A percentile compares a stretch with the other conserved stretches of the same genome.
phyloP scores from a whole-genome alignment of 1,140 invertebrate genomes.

The Eufriesea mexicana region DNA sequence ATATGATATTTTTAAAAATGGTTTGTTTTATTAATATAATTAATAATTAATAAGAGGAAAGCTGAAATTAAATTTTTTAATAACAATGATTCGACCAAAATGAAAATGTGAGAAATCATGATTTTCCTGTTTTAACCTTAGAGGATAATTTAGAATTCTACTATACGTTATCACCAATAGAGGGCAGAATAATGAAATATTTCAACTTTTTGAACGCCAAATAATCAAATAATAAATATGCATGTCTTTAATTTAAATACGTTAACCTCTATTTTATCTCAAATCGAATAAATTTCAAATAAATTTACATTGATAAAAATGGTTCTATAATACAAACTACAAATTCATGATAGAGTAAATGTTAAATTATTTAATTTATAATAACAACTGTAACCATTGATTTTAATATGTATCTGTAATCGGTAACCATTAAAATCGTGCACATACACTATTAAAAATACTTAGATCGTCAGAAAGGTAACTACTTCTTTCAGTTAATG shows the following conservation, averaged over 20 bases:
- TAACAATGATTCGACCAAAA: background rate
- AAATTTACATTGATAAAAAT: background rate
- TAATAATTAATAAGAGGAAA: background rate
- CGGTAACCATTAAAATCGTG: too few relatives aligned
- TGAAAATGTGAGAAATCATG: background rate
- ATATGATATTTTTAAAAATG: background rate
- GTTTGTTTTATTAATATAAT: too few relatives aligned
- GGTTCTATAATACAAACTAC: background rate
- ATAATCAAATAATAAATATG: background rate
- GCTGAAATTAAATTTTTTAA: background rate
- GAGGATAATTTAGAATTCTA: background rate
- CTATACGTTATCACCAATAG: background rate
- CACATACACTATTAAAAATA: background rate
- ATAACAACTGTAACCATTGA: too few relatives aligned
- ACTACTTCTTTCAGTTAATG: background rate
- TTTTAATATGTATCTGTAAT: too few relatives aligned
- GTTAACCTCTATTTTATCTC: background rate
- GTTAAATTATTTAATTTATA: too few relatives aligned
- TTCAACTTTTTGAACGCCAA: background rate
- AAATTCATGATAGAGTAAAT: too few relatives aligned
- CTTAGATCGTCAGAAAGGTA: slow-evolving; percentile 2
- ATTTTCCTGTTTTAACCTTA: background rate
- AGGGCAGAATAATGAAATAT: background rate
- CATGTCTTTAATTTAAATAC: background rate
- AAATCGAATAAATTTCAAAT: background rate